Evolutionary conservation across 2,888 invertebrate species (phyloP), one percentile per base, ranked within the genome.

Genomic region (Cerceris rybyensis): DNA sequence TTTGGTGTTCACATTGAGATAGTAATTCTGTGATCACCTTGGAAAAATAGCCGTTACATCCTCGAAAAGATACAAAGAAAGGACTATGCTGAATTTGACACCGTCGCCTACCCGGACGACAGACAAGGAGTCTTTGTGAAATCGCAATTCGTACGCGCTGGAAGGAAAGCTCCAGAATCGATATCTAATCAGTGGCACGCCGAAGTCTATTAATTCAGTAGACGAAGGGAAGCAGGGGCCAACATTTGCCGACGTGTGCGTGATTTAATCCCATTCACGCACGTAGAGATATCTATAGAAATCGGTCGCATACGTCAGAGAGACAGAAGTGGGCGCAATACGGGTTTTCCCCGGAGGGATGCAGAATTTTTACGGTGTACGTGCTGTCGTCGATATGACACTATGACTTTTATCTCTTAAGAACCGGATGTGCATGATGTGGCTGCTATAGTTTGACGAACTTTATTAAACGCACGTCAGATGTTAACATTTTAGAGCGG

Each of bases 191-290:
- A 70, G 75, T 71, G 54, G 66, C 52, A 42, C 41, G 42, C 9
- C 59, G 52, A 13, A 55, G 61, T 63, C 66, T 50, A 67, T 72
- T 70, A 76, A 73, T 82, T 75, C 70, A 14, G 39, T 11, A 42
- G 59, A 71, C 60, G 46, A 54, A 28, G 28, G 28, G 28, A 28
- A 28, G 28, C 28, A 28, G 28, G 28, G 28, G 9, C 14, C 66
- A 49, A 41, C 43, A 54, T 52, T 42, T 11, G 46, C 13, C n/a
- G 28, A 28, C 41, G 70, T 66, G n/a, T 49, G 49, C 13, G 49
- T 49, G 65, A 54, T 77, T 68, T 63, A 54, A 75, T 67, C 58
- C 73, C 55, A 74, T 75, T 75, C 68, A 71, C 50, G 64, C 17
- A 55, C 52, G 58, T 39, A 39, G 54, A 46, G 52, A n/a, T 41